Percentiles rank a stretch among this genome's conserved stretches.
These are phyloP conservation scores for Vireo altiloquus DNA, from an alignment of 2,113 vertebrate genomes.

Conservation along the genomic window DNA sequence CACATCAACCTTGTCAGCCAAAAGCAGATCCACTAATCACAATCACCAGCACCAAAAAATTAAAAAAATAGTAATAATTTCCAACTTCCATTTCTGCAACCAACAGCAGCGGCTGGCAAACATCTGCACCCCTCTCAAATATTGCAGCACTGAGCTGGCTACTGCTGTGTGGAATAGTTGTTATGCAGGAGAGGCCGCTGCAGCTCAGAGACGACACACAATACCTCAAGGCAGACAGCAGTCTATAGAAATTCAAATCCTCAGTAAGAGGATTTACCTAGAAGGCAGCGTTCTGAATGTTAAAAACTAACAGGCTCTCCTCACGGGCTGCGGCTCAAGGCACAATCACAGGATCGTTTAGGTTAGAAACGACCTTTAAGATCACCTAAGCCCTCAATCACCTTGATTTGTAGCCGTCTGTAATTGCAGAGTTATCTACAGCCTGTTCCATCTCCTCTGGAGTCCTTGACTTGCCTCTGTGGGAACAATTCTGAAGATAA, in stretches of 20 bases:
- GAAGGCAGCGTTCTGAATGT: slow-evolving; percentile 62
- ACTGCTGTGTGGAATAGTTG: slow-evolving; percentile 82
- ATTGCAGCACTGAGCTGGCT: slow-evolving; percentile 79
- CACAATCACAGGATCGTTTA: not conserved
- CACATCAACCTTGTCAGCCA: slow-evolving; percentile 10
- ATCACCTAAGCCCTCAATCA: not conserved
- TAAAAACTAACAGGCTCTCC: slow-evolving; percentile 46
- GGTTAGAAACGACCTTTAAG: not conserved
- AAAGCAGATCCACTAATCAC: slow-evolving; percentile 19
- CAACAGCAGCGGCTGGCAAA: slow-evolving; percentile 60
- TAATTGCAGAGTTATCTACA: slow-evolving; percentile 4
- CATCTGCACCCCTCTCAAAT: slow-evolving; percentile 74
- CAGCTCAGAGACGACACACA: slow-evolving; percentile 84
- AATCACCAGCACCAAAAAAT: slow-evolving; percentile 9
- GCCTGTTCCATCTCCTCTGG: not conserved
- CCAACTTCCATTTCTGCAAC: slow-evolving; percentile 53
- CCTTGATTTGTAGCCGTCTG: slow-evolving; percentile 41
- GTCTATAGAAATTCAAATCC: slow-evolving; percentile 71
- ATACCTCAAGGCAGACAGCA: slow-evolving; percentile 80
- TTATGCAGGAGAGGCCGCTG: slow-evolving; percentile 84
- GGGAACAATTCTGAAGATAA: not conserved
- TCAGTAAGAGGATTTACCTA: slow-evolving; percentile 67
- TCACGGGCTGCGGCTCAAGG: slow-evolving; percentile 13
- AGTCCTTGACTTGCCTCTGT: slow-evolving; percentile 6
- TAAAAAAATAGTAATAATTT: not conserved